Conservation (phyloP, 1,140 invertebrate species). For the Calliphora vicina region DNA sequence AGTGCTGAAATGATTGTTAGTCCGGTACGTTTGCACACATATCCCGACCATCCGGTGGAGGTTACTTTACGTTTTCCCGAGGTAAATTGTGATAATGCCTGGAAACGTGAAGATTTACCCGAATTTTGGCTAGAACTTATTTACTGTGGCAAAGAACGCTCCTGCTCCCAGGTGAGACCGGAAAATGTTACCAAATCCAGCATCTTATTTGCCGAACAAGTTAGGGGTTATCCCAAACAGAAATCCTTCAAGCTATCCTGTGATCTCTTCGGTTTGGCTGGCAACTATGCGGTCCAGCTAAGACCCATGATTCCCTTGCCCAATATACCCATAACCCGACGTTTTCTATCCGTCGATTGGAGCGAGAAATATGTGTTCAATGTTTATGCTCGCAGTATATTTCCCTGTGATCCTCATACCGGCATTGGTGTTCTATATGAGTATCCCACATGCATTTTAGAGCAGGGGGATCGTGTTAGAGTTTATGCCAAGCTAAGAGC, state of each 20-base stretch:
- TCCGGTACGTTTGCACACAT: conserved; percentile 78
- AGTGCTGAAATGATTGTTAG: conserved; percentile 73
- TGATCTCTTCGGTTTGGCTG: conserved; percentile 79
- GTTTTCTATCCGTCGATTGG: conserved; percentile 74
- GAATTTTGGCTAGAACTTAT: conserved; percentile 78
- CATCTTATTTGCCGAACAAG: conserved; percentile 73
- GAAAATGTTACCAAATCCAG: conserved; percentile 59
- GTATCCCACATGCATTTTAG: conserved; percentile 80
- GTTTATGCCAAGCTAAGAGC: conserved; percentile 75
- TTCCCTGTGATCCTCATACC: conserved; percentile 76
- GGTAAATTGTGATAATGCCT: conserved; percentile 68
- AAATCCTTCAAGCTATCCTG: conserved; percentile 73
- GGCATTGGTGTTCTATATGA: conserved; percentile 79
- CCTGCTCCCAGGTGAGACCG: conserved; percentile 43
- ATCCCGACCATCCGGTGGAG: conserved; percentile 75
- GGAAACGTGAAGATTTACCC: conserved; percentile 67
- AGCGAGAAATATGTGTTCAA: conserved; percentile 83
- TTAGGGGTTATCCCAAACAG: conserved; percentile 73
- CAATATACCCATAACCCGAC: conserved; percentile 71
- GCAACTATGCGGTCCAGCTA: conserved; percentile 76
- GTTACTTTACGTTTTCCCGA: conserved; percentile 76
- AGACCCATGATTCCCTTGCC: conserved; percentile 67
- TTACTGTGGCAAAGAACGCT: conserved; percentile 75
- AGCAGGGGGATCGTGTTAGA: conserved; percentile 75
- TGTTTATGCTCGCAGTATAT: conserved; percentile 79